Percentiles rank a stretch among this genome's conserved stretches.
Evolutionary conservation across 2,797 vertebrate species (phyloP).

Genomic region (Falco naumanni): DNA sequence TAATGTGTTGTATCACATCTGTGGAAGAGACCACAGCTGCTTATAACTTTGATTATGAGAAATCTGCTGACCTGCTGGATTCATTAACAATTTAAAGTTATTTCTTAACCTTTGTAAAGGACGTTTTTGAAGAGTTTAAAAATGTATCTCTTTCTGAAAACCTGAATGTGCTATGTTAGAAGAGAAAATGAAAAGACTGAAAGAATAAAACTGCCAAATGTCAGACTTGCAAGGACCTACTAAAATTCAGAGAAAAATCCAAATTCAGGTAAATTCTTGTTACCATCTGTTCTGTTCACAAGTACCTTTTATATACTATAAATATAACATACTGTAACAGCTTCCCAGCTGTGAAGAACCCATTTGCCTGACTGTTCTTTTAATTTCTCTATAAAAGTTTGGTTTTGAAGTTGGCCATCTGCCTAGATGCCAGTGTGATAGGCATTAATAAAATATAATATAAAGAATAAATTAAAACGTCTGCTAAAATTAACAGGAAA

Average conservation of each 20-base stretch:
- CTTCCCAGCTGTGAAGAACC: slow-evolving; percentile 58
- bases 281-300: slow-evolving; percentile 58
- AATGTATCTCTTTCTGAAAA: not conserved
- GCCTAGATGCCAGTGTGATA: not conserved
- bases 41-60: not conserved
- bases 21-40: not conserved
- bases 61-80: slow-evolving; percentile 16
- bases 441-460: slow-evolving; percentile 17
- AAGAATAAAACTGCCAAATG: slow-evolving; percentile 25
- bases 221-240: slow-evolving; percentile 24
- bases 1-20: not conserved
- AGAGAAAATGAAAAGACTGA: not conserved
- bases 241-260: slow-evolving; percentile 41
- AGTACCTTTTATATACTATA: slow-evolving; percentile 58
- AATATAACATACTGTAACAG: slow-evolving; percentile 53
- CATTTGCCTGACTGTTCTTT: slow-evolving; percentile 46
- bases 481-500: slow-evolving; percentile 17
- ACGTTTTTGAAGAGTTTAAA: not conserved
- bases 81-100: not conserved
- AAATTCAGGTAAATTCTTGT: slow-evolving; percentile 61
- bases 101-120: not conserved
- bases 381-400: slow-evolving; percentile 44
- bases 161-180: not conserved
- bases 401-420: slow-evolving; percentile 42
- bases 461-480: slow-evolving; percentile 33